Evolutionary conservation across 2,113 vertebrate species (phyloP), one percentile per base, ranked within the genome.

Genomic region (Lampris incognitus): DNA sequence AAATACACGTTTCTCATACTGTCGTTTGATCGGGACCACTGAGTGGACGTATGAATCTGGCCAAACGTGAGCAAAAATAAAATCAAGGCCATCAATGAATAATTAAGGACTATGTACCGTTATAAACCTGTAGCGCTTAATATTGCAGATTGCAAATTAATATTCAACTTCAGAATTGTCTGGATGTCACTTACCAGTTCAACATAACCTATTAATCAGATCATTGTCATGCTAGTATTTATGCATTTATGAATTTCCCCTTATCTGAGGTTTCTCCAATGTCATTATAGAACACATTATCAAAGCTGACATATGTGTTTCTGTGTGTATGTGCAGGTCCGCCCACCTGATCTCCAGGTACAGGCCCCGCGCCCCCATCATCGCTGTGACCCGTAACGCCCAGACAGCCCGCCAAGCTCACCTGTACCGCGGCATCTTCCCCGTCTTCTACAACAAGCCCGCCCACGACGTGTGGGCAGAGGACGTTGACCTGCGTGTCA

Each of bases 331-430:
- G 66, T 41, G 5, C 82, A 99, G 98, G 91, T 99, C 98, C 2
- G 98, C 98, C 36, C 97, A 99, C 89, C 93, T 98, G 90, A 94
- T 99, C 79, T 96, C 98, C 6, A 94, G 97, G 75, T 99, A 98
- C 91, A 95, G 98, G 64, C 98, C 98, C 0, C 96, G 98, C 0
- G 98, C 98, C 10, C 98, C 97, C 42, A 99, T 99, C 90, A 95
- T 99, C 0, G 95, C 98, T 0, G 96, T 99, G 82, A 99, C 97
- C 5, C 97, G 97, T 86, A 96, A 96, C 0, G 95, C 89, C 49
- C 97, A 97, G 94, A 97, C 98, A 0, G 98, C 98, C 0, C 97
- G 97, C 36, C 98, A 99, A 89, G 97, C 96, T 56, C 98, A 99
- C 85, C 94, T 99, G 72, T 98, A 97, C 92, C 97, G 98, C 0